Evolutionary conservation across 1,140 invertebrate genomes (phyloP).

Genomic region (Scaptomyza montana): DNA sequence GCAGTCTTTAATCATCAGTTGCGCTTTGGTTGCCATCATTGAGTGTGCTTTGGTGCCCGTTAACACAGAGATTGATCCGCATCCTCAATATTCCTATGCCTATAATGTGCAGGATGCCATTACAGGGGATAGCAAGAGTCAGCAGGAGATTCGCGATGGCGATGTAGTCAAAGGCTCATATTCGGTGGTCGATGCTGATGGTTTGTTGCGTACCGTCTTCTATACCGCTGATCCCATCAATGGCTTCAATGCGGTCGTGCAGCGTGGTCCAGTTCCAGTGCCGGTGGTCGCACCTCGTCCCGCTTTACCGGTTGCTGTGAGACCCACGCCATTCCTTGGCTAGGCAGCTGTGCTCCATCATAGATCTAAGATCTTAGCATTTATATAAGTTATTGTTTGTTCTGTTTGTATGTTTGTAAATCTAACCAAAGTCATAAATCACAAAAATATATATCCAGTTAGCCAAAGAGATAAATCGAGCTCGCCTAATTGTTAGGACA

Average conservation of each 20-base stretch:
- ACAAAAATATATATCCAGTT: constrained; percentile 54
- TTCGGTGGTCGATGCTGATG: constrained; percentile 86
- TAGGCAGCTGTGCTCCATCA: constrained; percentile 25
- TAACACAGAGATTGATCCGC: constrained; percentile 85
- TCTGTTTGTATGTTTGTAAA: constrained; percentile 18
- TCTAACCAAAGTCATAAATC: constrained; percentile 47
- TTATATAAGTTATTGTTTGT: constrained; percentile 72
- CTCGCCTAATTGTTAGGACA: constrained; percentile 27
- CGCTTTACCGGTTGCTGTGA: constrained; percentile 33
- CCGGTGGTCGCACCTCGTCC: constrained; percentile 46
- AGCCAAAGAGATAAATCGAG: constrained; percentile 44
- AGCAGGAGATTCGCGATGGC: constrained; percentile 86
- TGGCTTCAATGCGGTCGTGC: constrained; percentile 87
- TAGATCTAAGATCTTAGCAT: constrained; percentile 41
- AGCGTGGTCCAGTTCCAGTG: constrained; percentile 71
- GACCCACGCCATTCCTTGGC: constrained; percentile 57
- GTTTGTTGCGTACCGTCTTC: constrained; percentile 85
- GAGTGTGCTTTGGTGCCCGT: constrained; percentile 69
- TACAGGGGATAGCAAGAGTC: constrained; percentile 87
- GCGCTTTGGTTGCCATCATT: constrained; percentile 58
- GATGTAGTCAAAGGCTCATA: constrained; percentile 86
- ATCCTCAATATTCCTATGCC: constrained; percentile 86
- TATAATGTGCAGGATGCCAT: constrained; percentile 86
- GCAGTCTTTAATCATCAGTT: constrained; percentile 60
- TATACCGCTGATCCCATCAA: constrained; percentile 86